Base-by-base conservation (phyloP, 1,140 invertebrate genomes). In the Drosophila persimilis region DNA sequence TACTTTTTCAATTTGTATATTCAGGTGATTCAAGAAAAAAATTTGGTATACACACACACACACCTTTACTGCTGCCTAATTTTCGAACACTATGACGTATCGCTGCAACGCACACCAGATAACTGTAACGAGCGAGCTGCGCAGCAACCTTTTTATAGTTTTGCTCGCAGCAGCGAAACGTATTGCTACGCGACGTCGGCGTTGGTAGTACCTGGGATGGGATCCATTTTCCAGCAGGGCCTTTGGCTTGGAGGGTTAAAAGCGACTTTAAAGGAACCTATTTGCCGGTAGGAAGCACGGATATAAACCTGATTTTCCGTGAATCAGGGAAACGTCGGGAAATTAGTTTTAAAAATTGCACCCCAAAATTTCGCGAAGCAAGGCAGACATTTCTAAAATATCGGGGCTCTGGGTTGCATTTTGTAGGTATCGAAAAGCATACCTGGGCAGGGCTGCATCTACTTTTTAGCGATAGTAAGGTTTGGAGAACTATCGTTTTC, bases 31-130 rank as follows among this genome's bases (percentile, higher is more conserved):
- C 46, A 43, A 39, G 26, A 20, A 63, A 61, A 50, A n/a, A 31
- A 13, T 43, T 43, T 46, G 64, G 39, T 66, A 66, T 67, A 55
- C 20, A 29, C 39, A 73, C 59, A 89, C 62, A 83, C 81, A 90
- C 80, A 90, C 89, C 85, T 85, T 66, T 61, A 52, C 48, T 73
- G 69, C 31, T 56, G 50, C 52, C 59, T 51, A n/a, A 26, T 61
- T 51, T 51, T 46, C 55, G 50, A 58, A 50, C 52, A 51, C 35
- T 74, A 1, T 47, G 50, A 72, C 59, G 56, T 72, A 24, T 26
- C 43, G 15, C 15, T 43, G 24, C 71, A 64, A 73, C 44, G 29
- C 22, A 50, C 51, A 44, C 51, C 58, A 44, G 15, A 11, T 20
- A 35, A 76, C 73, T 67, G 70, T 65, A 31, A 39, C 26, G 24